Evolutionary conservation across 2,888 invertebrate species (phyloP).

Genomic region (Leptopilina syphax): DNA sequence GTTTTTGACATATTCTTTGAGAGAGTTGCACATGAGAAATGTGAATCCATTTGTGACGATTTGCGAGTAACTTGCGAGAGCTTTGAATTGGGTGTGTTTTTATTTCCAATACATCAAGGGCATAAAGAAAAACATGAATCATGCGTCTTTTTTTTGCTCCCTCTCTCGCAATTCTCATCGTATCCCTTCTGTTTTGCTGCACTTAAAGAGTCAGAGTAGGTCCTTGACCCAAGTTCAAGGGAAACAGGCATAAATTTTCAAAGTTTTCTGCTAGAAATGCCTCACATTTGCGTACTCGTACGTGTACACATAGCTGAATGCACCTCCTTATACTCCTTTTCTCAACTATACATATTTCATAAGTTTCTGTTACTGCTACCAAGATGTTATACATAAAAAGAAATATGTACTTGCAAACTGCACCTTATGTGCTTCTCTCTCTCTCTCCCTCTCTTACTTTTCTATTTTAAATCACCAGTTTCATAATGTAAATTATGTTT

Average conservation of each 20-base stretch:
- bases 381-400: slow-evolving; percentile 12
- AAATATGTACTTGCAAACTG: slow-evolving; percentile 20
- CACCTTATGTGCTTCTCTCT: not conserved
- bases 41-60: not conserved
- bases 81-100: slow-evolving; percentile 11
- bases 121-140: not conserved
- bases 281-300: slow-evolving; percentile 15
- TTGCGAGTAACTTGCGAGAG: not conserved
- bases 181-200: slow-evolving; percentile 21
- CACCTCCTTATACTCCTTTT: slow-evolving; percentile 14
- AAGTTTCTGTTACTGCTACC: slow-evolving; percentile 20
- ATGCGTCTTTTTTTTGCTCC: not conserved
- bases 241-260: slow-evolving; percentile 24
- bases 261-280: slow-evolving; percentile 15
- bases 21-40: not conserved
- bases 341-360: slow-evolving; percentile 13
- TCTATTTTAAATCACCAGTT: slow-evolving; percentile 5
- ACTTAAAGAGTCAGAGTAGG: slow-evolving; percentile 25
- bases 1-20: not conserved
- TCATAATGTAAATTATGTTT: not conserved
- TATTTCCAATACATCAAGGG: not conserved
- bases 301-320: slow-evolving; percentile 20
- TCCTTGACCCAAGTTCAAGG: slow-evolving; percentile 21
- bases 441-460: not conserved
- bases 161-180: not conserved